These are phyloP conservation scores for Pachycephala philippinensis DNA, from an alignment of 2,113 vertebrate genomes.

Conservation along the genomic window DNA sequence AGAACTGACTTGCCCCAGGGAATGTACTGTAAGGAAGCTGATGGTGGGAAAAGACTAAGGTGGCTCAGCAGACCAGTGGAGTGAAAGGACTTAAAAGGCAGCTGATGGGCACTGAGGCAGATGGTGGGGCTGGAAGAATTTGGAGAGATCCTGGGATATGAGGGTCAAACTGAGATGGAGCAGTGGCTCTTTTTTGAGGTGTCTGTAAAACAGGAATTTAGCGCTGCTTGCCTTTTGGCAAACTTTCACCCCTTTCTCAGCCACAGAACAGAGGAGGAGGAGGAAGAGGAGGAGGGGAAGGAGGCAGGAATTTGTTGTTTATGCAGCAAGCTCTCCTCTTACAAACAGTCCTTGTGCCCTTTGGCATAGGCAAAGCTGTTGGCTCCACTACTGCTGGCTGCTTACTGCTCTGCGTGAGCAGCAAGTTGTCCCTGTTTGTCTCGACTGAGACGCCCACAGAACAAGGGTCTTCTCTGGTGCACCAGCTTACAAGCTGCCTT, in stretches of 20 bases:
- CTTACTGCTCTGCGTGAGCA: not conserved
- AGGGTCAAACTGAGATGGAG: not conserved
- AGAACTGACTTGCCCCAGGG: not conserved
- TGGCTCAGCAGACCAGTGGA: not conserved
- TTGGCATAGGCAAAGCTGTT: slow-evolving; percentile 1
- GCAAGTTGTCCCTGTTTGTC: not conserved
- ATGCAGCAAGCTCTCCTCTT: not conserved
- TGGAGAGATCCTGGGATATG: not conserved
- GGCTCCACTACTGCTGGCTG: not conserved
- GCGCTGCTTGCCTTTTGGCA: not conserved
- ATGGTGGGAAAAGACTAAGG: not conserved
- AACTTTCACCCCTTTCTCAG: not conserved
- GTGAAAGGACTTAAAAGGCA: not conserved
- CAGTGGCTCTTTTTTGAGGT: not conserved
- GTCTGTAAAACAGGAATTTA: not conserved
- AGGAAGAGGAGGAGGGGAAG: not conserved
- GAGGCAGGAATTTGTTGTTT: not conserved
- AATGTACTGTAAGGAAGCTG: not conserved
- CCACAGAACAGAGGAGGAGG: not conserved
- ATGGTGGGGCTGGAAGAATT: not conserved
- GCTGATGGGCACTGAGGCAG: not conserved
- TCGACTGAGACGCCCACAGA: not conserved
- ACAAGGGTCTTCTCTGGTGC: not conserved
- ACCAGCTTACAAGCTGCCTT: not conserved
- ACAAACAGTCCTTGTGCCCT: not conserved